Conservation (phyloP, 2,797 vertebrate genomes). For the Eulemur rubriventer region DNA sequence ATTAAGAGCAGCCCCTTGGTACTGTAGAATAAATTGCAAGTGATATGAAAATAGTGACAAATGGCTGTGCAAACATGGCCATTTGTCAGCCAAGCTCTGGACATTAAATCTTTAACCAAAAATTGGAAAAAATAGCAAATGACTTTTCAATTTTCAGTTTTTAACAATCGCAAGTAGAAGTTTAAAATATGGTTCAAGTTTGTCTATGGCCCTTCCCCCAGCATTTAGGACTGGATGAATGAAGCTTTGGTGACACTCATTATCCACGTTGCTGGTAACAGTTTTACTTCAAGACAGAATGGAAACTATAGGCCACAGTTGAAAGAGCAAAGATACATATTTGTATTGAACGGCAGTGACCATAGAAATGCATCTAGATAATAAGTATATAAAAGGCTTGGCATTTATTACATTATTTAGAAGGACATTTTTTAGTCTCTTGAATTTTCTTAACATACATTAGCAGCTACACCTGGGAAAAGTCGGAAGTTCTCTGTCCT, state of each 20-base stretch:
- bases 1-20: neutral
- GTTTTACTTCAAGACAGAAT: neutral
- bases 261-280: neutral
- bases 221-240: neutral
- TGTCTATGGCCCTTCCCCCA: neutral
- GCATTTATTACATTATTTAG: neutral
- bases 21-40: neutral
- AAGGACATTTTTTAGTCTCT: neutral
- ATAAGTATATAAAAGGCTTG: neutral
- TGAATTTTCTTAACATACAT: slow-evolving; percentile 16
- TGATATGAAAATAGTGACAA: neutral
- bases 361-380: neutral
- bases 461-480: neutral
- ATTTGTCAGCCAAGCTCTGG: neutral
- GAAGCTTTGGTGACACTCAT: neutral
- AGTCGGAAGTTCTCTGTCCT: neutral
- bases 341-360: neutral
- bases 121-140: neutral
- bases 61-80: neutral
- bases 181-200: neutral
- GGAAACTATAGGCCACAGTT: neutral
- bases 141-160: neutral
- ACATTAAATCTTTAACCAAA: neutral
- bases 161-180: neutral
- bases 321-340: slow-evolving; percentile 29